Percentiles rank a stretch among this genome's conserved stretches.
These are phyloP conservation scores for Eulithis prunata DNA, from an alignment of 2,888 invertebrate species.

Conservation along the genomic window DNA sequence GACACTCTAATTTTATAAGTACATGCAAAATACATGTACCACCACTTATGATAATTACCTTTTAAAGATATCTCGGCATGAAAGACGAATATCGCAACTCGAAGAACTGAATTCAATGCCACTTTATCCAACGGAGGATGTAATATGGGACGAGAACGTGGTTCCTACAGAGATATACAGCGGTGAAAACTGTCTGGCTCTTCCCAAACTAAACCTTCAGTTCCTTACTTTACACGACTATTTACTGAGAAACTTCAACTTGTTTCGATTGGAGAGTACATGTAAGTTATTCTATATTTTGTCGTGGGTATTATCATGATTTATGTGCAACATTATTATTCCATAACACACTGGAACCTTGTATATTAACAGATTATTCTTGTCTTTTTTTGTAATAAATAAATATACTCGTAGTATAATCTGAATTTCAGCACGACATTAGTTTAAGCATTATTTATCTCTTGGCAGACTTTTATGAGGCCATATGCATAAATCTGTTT, in stretches of 20 bases:
- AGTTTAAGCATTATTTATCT: no score
- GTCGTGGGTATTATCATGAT: neutral
- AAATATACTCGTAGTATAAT: no score
- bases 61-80: slow-evolving; percentile 90
- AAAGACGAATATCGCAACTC: slow-evolving; percentile 94
- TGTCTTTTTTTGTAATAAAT: no score
- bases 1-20: no score
- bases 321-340: slow-evolving; percentile 4
- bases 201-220: slow-evolving; percentile 98
- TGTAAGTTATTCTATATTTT: slow-evolving; percentile 84
- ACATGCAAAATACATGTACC: no score
- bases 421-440: no score
- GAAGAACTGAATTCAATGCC: slow-evolving; percentile 99
- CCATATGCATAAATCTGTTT: neutral
- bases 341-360: neutral
- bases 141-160: slow-evolving; percentile 99
- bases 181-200: slow-evolving; percentile 96
- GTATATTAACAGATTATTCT: neutral
- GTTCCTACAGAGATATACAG: slow-evolving; percentile 99
- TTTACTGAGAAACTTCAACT: slow-evolving; percentile 97
- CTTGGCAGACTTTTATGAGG: no score
- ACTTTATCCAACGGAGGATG: slow-evolving; percentile 98
- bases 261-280: slow-evolving; percentile 98
- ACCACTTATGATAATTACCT: neutral
- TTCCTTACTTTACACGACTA: slow-evolving; percentile 99